Evolutionary conservation across 2,888 invertebrate genomes (phyloP).

Genomic region (Chirona hameri): DNA sequence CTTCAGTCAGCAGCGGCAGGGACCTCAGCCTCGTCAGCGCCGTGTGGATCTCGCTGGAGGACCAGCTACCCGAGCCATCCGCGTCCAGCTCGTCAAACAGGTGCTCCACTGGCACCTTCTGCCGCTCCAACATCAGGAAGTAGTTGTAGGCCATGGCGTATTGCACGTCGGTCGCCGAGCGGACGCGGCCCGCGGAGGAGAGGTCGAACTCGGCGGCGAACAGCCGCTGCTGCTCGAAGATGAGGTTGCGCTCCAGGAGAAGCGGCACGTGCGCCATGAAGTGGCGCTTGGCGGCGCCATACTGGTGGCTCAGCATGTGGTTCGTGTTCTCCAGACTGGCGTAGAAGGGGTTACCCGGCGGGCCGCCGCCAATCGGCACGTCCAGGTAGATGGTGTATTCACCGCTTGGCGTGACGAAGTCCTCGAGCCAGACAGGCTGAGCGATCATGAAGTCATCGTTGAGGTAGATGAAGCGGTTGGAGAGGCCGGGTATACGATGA

Average conservation of each 20-base stretch:
- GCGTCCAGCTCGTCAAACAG: constrained; percentile 71
- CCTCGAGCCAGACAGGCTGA: constrained; percentile 65
- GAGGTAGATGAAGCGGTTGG: constrained; percentile 70
- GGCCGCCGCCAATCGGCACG: constrained; percentile 68
- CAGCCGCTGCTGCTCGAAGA: constrained; percentile 60
- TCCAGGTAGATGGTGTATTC: constrained; percentile 63
- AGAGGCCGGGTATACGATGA: constrained; percentile 66
- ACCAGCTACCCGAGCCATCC: constrained; percentile 69
- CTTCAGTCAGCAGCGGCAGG: constrained; percentile 62
- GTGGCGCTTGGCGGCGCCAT: constrained; percentile 64
- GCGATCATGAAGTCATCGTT: constrained; percentile 76
- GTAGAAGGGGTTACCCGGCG: constrained; percentile 61
- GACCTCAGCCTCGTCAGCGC: constrained; percentile 63
- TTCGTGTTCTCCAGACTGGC: constrained; percentile 47
- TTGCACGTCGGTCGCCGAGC: constrained; percentile 66
- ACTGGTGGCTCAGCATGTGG: constrained; percentile 48
- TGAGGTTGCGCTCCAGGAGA: constrained; percentile 62
- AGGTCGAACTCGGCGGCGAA: constrained; percentile 54
- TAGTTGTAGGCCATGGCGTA: constrained; percentile 74
- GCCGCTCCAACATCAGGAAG: constrained; percentile 63
- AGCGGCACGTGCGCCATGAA: constrained; percentile 76
- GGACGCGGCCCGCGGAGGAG: constrained; percentile 64
- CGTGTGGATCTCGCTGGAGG: constrained; percentile 72
- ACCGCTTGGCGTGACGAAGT: constrained; percentile 60
- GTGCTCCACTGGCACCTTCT: constrained; percentile 51